These are phyloP conservation scores for Scytalopus superciliaris DNA, from an alignment of 2,113 vertebrate genomes.

Conservation along the genomic window DNA sequence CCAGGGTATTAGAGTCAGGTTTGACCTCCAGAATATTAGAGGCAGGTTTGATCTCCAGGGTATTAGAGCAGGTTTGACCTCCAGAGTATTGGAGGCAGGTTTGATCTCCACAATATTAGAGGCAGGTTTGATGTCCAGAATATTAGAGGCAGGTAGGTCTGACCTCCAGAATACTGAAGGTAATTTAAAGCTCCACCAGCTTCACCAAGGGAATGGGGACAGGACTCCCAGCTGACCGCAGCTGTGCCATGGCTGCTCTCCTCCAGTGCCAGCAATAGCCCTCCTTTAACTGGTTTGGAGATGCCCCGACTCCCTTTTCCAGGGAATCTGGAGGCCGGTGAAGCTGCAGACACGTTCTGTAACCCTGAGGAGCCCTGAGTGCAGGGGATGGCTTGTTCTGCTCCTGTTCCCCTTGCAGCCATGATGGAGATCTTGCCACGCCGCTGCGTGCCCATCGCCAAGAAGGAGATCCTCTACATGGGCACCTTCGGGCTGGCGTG, in stretches of 20 bases:
- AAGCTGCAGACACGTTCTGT: not conserved
- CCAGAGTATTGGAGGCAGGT: not conserved
- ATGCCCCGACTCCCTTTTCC: not conserved
- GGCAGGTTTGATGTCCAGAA: not conserved
- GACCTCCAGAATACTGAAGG: not conserved
- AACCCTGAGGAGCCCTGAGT: not conserved
- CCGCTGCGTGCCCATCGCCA: conserved; percentile 74
- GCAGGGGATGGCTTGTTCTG: not conserved
- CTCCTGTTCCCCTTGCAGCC: conserved; percentile 37
- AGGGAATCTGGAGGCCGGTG: not conserved
- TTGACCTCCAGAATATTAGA: not conserved
- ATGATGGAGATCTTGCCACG: conserved; percentile 70
- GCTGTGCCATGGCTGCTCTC: not conserved
- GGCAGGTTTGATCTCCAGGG: not conserved
- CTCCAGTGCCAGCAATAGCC: not conserved
- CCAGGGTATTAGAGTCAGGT: not conserved
- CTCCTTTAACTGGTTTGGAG: not conserved
- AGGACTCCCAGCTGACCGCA: not conserved
- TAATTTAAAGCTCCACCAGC: not conserved
- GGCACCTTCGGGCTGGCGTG: conserved; percentile 76
- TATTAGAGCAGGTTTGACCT: not conserved
- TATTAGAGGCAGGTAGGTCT: not conserved
- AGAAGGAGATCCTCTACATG: conserved; percentile 76
- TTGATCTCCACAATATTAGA: not conserved
- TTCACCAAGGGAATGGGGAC: not conserved